These are phyloP conservation scores for Isichthys henryi DNA, from an alignment of 2,113 vertebrate species.

Conservation along the genomic window DNA sequence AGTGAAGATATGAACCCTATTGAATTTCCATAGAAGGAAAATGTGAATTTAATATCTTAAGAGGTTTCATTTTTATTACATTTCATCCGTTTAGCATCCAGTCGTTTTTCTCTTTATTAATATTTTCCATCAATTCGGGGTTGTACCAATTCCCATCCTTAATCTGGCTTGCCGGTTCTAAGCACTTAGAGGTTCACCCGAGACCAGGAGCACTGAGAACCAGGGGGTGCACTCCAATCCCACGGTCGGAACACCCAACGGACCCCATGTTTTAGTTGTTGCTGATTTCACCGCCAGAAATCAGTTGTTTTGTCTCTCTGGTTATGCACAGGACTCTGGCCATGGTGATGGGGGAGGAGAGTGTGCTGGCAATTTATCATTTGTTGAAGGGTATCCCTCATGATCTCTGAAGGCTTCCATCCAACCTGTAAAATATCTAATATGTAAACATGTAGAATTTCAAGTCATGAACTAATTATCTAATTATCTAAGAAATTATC, in stretches of 20 bases:
- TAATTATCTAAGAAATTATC: too few relatives aligned
- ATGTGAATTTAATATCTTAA: slow-evolving; percentile 10
- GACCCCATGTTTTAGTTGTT: not conserved
- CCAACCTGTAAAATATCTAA: not conserved
- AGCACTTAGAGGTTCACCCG: not conserved
- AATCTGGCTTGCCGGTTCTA: not conserved
- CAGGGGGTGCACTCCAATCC: slow-evolving; percentile 10
- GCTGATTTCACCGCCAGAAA: not conserved
- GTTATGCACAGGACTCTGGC: not conserved
- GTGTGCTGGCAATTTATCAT: not conserved
- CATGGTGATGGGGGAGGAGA: not conserved
- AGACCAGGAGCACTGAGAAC: not conserved
- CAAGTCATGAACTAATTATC: not conserved
- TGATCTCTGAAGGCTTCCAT: not conserved
- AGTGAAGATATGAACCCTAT: slow-evolving; percentile 76
- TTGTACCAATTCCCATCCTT: not conserved
- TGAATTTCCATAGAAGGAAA: slow-evolving; percentile 55
- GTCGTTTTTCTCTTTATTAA: not conserved
- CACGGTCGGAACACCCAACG: not conserved
- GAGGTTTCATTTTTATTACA: not conserved
- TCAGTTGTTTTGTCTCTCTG: not conserved
- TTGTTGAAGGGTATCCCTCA: not conserved
- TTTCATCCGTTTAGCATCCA: not conserved
- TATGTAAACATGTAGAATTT: not conserved
- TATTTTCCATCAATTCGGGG: not conserved